phyloP scores from a whole-genome alignment of 37 sponge, comb jelly and placozoan species.

The Beroe forskalii region DNA sequence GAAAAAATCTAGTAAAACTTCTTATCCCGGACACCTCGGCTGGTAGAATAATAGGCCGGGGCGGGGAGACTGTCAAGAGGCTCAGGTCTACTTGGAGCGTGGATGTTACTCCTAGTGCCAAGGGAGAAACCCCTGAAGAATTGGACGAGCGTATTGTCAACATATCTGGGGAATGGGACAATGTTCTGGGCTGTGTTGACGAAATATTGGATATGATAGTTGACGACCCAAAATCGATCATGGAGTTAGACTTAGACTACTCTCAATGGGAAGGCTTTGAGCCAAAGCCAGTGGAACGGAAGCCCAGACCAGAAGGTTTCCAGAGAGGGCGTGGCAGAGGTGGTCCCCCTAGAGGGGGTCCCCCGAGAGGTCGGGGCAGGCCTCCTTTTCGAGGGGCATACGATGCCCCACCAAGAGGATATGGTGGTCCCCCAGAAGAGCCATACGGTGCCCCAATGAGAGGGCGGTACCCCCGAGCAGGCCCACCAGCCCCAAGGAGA shows the following conservation, averaged over 20 bases:
- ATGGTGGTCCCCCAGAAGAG: too few species aligned
- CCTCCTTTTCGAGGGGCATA: slow-evolving; percentile 3
- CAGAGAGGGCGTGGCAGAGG: not conserved
- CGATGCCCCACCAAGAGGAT: too few species aligned
- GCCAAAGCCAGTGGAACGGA: not conserved
- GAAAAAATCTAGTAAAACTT: slow-evolving; percentile 1
- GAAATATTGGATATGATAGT: slow-evolving; percentile 18
- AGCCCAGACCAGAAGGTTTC: not conserved
- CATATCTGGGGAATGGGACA: slow-evolving; percentile 42
- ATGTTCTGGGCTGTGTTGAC: slow-evolving; percentile 7
- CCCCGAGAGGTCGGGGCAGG: not conserved
- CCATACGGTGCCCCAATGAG: too few species aligned
- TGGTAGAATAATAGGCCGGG: slow-evolving; percentile 37
- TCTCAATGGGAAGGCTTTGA: slow-evolving; percentile 14
- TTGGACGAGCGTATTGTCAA: slow-evolving; percentile 47
- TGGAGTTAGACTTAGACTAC: slow-evolving; percentile 22
- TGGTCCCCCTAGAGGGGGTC: not conserved
- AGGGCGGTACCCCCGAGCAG: not conserved
- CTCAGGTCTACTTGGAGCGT: not conserved
- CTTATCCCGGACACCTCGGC: slow-evolving; percentile 30
- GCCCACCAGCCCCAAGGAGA: not conserved
- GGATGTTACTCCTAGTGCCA: not conserved
- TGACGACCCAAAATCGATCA: slow-evolving; percentile 2
- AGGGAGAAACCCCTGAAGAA: not conserved
- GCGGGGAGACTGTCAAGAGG: slow-evolving; percentile 22